These are phyloP conservation scores for Axea sp. DNA, from an alignment of 2,888 invertebrate species.

Conservation along the genomic window DNA sequence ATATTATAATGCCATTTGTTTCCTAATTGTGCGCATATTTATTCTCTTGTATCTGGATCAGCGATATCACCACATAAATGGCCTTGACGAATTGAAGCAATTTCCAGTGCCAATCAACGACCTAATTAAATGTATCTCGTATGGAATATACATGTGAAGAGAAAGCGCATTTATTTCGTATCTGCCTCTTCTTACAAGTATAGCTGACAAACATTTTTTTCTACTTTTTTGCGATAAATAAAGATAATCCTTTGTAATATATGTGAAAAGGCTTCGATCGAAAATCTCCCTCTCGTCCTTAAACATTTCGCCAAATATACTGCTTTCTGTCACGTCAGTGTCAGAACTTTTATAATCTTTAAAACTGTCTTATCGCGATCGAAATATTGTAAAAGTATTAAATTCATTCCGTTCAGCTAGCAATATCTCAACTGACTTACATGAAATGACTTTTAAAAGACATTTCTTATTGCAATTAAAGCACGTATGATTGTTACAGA, in stretches of 20 bases:
- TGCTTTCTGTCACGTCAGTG: neutral
- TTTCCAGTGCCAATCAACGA: constrained; percentile 61
- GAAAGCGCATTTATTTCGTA: constrained; percentile 53
- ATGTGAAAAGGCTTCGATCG: constrained; percentile 29
- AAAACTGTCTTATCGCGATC: constrained; percentile 16
- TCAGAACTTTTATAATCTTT: constrained; percentile 11
- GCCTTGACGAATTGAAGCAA: constrained; percentile 62
- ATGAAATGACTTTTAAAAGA: constrained; percentile 22
- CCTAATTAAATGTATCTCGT: constrained; percentile 62
- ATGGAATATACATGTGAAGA: constrained; percentile 47
- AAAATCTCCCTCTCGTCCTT: neutral
- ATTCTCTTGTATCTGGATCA: constrained; percentile 51
- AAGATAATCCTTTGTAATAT: constrained; percentile 40
- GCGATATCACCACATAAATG: constrained; percentile 64
- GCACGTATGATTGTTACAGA: constrained; percentile 40
- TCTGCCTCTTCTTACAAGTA: constrained; percentile 43
- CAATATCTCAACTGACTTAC: constrained; percentile 15
- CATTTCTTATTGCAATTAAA: constrained; percentile 33
- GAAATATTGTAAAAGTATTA: constrained; percentile 5
- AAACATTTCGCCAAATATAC: constrained; percentile 3
- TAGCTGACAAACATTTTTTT: constrained; percentile 34
- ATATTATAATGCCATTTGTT: constrained; percentile 36
- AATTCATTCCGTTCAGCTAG: neutral
- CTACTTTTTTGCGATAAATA: constrained; percentile 34
- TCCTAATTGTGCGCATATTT: constrained; percentile 30